phyloP scores from a whole-genome alignment of 2,797 vertebrate genomes.

The Lutjanus campechanus region DNA sequence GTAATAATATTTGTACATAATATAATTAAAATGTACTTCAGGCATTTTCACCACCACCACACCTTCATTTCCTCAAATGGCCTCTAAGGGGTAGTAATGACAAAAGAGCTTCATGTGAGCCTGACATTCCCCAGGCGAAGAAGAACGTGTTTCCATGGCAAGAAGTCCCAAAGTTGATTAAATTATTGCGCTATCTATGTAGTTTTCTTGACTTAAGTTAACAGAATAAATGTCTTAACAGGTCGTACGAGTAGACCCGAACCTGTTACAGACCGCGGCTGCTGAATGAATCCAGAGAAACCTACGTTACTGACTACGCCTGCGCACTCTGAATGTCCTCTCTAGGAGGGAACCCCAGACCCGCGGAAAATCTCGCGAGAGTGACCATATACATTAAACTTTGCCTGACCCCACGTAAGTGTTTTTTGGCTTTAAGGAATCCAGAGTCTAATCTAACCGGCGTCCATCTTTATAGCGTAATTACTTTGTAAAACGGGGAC shows the following conservation, averaged over 20 bases:
- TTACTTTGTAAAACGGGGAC: no score
- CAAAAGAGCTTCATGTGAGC: fast-evolving
- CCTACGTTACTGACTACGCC: conserved; percentile 32
- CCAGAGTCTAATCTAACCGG: no score
- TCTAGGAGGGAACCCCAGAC: no score
- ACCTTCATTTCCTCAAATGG: background rate
- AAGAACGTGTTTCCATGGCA: background rate
- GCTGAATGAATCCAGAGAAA: background rate
- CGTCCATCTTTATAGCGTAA: no score
- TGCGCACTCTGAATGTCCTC: conserved; percentile 60
- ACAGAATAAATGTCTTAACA: fast-evolving
- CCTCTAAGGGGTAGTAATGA: conserved; percentile 20
- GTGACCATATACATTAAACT: no score
- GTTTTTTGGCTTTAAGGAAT: no score
- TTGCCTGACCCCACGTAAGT: no score
- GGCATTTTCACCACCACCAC: no score
- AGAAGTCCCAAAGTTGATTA: background rate
- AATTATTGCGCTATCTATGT: fast-evolving
- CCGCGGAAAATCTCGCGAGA: no score
- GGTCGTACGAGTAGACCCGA: fast-evolving
- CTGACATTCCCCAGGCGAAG: background rate
- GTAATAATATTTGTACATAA: no score
- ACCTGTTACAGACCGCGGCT: fast-evolving
- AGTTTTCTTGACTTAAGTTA: background rate
- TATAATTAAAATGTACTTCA: no score